Evolutionary conservation across 2,113 vertebrate genomes (phyloP).

Genomic region (Odobenus rosmarus): DNA sequence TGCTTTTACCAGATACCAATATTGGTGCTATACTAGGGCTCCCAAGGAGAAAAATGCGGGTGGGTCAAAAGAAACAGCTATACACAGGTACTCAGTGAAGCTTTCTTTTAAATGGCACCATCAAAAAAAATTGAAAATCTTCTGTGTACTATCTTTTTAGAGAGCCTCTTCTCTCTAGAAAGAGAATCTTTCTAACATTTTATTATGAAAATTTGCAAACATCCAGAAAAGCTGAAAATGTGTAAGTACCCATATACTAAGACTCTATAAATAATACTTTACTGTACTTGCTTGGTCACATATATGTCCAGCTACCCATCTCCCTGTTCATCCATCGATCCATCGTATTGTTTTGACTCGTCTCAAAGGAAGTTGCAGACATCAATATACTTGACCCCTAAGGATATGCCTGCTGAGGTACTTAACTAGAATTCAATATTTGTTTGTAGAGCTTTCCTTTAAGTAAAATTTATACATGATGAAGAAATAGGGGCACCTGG

Average conservation of each 20-base stretch:
- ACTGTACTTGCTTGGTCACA: neutral
- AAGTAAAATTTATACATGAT: neutral
- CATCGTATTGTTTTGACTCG: neutral
- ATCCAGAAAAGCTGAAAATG: neutral
- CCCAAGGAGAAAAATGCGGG: neutral
- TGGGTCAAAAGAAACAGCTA: neutral
- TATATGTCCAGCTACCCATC: no score
- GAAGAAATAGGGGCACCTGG: neutral
- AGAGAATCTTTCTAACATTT: neutral
- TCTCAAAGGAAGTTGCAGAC: slow-evolving; percentile 18
- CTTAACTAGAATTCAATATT: slow-evolving; percentile 1
- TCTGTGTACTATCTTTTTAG: neutral
- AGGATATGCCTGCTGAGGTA: neutral
- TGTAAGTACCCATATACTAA: neutral
- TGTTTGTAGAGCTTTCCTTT: neutral
- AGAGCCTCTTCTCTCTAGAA: neutral
- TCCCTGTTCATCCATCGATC: neutral
- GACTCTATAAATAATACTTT: neutral
- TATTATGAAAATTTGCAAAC: neutral
- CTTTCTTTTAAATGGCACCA: neutral
- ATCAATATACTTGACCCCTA: neutral
- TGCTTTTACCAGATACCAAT: neutral
- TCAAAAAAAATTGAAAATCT: neutral
- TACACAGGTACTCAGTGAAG: neutral
- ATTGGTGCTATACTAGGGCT: neutral